These are phyloP conservation scores for Pseudeuparius sepicola DNA, from an alignment of 2,888 invertebrate genomes.

Conservation along the genomic window DNA sequence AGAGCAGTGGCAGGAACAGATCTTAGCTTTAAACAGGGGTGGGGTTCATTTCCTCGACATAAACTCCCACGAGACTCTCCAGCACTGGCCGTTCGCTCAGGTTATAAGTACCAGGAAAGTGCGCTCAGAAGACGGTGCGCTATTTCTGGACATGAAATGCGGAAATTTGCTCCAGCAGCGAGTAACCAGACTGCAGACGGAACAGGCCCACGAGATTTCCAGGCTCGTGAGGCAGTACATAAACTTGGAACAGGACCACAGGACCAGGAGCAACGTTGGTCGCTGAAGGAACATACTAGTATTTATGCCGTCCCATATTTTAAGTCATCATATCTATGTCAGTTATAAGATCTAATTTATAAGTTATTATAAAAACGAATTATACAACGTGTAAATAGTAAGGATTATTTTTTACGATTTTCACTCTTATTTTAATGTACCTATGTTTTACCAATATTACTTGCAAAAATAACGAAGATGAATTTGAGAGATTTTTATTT, in stretches of 20 bases:
- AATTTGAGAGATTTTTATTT: no score
- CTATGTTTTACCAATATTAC: no score
- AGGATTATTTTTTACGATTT: no score
- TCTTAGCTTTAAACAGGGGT: conserved; percentile 85
- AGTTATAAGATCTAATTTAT: no score
- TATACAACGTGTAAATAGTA: no score
- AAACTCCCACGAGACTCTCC: conserved; percentile 83
- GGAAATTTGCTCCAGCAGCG: conserved; percentile 94
- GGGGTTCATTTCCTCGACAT: conserved; percentile 92
- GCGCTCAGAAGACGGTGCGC: conserved; percentile 81
- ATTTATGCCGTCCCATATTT: no score
- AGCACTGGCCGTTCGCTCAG: conserved; percentile 90
- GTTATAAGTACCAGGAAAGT: conserved; percentile 92
- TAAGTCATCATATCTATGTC: no score
- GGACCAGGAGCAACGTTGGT: conserved; percentile 28
- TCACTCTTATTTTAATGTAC: no score
- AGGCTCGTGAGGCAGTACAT: conserved; percentile 95
- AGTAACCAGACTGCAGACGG: conserved; percentile 90
- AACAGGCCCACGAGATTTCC: conserved; percentile 95
- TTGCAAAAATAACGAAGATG: no score
- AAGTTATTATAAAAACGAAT: no score
- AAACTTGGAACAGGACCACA: conserved; percentile 65
- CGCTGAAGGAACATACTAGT: no score
- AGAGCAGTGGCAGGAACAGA: conserved; percentile 72
- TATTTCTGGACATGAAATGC: conserved; percentile 93